Percentiles rank a stretch among this genome's conserved stretches.
phyloP scores from a whole-genome alignment of 2,888 invertebrate species.

The Leptinotarsa haldemani region DNA sequence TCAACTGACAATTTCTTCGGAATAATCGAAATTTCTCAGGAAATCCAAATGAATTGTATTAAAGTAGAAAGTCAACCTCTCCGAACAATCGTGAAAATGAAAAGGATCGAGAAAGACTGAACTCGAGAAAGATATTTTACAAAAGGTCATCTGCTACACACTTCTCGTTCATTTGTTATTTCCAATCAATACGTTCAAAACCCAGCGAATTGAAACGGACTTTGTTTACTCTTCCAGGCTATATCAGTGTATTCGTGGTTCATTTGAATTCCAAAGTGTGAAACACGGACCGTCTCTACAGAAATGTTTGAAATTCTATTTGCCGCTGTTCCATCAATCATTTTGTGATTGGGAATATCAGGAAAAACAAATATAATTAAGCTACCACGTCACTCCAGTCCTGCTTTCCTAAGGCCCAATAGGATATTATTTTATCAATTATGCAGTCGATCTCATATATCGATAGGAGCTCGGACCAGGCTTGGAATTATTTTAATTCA shows the following conservation, averaged over 20 bases:
- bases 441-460: too few relatives aligned
- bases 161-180: constrained; percentile 25
- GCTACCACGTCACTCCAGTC: not conserved
- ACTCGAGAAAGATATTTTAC: constrained; percentile 14
- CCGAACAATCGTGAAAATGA: constrained; percentile 11
- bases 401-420: too few relatives aligned
- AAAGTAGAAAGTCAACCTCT: constrained; percentile 22
- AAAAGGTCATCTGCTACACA: constrained; percentile 24
- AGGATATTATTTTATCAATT: too few relatives aligned
- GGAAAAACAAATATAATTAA: not conserved
- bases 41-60: constrained; percentile 22
- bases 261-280: constrained; percentile 19
- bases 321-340: constrained; percentile 3
- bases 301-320: not conserved
- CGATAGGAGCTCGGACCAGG: too few relatives aligned
- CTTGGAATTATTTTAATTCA: too few relatives aligned
- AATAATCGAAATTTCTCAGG: constrained; percentile 20
- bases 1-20: constrained; percentile 15
- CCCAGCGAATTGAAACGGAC: constrained; percentile 16
- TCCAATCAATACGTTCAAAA: constrained; percentile 15
- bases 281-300: not conserved
- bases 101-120: constrained; percentile 11
- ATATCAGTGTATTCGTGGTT: not conserved
- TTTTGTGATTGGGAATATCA: constrained; percentile 4
- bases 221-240: not conserved